Base-by-base conservation (phyloP, 1,140 invertebrate genomes). In the Aleiodes sp. region DNA sequence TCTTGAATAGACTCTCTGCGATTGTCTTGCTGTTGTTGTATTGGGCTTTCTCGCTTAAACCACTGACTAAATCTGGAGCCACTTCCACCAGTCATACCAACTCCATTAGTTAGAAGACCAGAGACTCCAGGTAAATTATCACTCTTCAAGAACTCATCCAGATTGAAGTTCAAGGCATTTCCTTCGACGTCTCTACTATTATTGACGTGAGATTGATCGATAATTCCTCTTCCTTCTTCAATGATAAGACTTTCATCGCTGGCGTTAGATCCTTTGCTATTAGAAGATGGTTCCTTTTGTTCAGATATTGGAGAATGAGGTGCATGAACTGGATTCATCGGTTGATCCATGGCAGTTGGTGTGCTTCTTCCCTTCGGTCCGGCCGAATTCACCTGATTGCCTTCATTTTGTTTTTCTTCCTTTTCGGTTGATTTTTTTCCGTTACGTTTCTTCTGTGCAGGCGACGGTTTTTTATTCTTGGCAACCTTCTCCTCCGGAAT, bases 71-170 rank as follows among this genome's bases (percentile, higher is more conserved):
- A 91, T 24, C 90, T 81, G 19, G 90, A 91, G 64, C 88, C 87
- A 31, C 88, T 86, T 19, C 86, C 81, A 31, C 80, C 83, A 33
- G 86, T 86, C 2, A 87, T 83, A 19, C 87, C 82, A 70, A 85
- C 83, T 16, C 89, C 89, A 76, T 91, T 91, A 19, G 90, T 87
- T 21, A 91, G 77, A 7, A 91, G 77, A 21, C 89, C 90, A 63
- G 89, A 87, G 77, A 91, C 83, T 2, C 85, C 83, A 77, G 90
- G 88, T 68, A 92, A 89, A 70, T 87, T 86, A 67, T 92, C 91
- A 70, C 89, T 87, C 71, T 92, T 91, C 14, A 94, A 87, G 75
- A 93, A 90, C 28, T 92, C 91, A 72, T 94, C 92, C 66, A 94
- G 88, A 82, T 92, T 91, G 83, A 94, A 93, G 46, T 91, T 88